phyloP scores from a whole-genome alignment of 2,797 vertebrate species.

The Gymnoscopelus braueri region DNA sequence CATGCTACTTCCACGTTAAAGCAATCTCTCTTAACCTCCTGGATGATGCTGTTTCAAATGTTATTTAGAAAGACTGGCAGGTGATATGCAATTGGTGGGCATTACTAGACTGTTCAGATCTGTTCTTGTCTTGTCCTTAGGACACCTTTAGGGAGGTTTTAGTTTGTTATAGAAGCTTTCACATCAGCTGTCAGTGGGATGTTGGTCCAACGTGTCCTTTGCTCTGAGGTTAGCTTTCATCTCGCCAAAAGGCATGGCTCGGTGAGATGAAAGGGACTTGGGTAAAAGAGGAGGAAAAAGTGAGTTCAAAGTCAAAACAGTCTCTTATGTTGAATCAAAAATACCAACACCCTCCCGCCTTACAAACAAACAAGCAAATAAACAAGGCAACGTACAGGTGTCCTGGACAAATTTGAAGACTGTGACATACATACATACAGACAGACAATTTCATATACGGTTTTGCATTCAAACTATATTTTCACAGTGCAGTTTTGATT shows the following conservation, averaged over 20 bases:
- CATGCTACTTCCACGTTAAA: too few species aligned
- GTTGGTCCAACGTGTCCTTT: conserved; percentile 39
- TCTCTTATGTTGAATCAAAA: too few species aligned
- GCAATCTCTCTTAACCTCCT: neutral
- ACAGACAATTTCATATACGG: too few species aligned
- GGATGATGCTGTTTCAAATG: conserved; percentile 12
- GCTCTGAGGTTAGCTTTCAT: conserved; percentile 69
- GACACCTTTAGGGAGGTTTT: conserved; percentile 47
- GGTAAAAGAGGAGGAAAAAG: neutral
- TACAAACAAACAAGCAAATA: too few species aligned
- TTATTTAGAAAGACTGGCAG: conserved; percentile 20
- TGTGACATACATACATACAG: too few species aligned
- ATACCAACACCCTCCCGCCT: too few species aligned
- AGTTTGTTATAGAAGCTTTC: conserved; percentile 33
- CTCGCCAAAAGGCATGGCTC: conserved; percentile 57
- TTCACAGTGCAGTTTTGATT: too few species aligned
- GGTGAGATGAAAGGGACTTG: conserved; percentile 53
- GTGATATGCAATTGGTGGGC: too few species aligned
- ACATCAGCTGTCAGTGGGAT: conserved; percentile 41
- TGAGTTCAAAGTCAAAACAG: conserved; percentile 59
- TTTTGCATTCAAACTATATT: too few species aligned
- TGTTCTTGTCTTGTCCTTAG: conserved; percentile 37
- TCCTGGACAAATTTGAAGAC: too few species aligned
- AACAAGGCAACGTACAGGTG: too few species aligned
- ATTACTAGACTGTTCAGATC: conserved; percentile 38